Percentiles rank a stretch among this genome's conserved stretches.
phyloP scores from a whole-genome alignment of 2,888 invertebrate species.

The Pollenia griseotomentosa region DNA sequence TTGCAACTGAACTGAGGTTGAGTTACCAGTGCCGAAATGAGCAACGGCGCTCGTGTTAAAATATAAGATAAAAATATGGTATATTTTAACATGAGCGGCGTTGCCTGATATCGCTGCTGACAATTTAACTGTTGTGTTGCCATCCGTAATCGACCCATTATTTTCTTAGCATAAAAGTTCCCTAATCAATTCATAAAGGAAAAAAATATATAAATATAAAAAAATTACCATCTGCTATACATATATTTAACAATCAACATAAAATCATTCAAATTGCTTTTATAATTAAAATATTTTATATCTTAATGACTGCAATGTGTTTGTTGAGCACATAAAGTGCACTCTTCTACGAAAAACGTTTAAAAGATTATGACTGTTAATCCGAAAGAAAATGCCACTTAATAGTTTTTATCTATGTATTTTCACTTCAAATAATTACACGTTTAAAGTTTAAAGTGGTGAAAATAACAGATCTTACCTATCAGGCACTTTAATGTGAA shows the following conservation, averaged over 20 bases:
- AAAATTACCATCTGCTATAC: background rate
- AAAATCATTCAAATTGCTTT: background rate
- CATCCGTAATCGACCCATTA: no score
- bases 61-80: no score
- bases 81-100: no score
- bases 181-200: no score
- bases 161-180: no score
- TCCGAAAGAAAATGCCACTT: slow-evolving; percentile 9
- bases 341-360: background rate
- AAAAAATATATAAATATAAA: no score
- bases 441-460: slow-evolving; percentile 40
- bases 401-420: slow-evolving; percentile 27
- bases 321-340: slow-evolving; percentile 14
- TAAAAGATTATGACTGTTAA: slow-evolving; percentile 34
- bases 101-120: no score
- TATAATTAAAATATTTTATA: background rate
- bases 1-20: no score
- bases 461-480: slow-evolving; percentile 24
- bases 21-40: no score
- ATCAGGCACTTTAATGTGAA: background rate
- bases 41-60: no score
- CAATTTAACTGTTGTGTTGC: no score
- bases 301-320: slow-evolving; percentile 7
- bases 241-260: background rate
- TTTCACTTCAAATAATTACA: slow-evolving; percentile 9